These are phyloP conservation scores for Capitella teleta DNA, from an alignment of 1,140 invertebrate species.

Conservation along the genomic window DNA sequence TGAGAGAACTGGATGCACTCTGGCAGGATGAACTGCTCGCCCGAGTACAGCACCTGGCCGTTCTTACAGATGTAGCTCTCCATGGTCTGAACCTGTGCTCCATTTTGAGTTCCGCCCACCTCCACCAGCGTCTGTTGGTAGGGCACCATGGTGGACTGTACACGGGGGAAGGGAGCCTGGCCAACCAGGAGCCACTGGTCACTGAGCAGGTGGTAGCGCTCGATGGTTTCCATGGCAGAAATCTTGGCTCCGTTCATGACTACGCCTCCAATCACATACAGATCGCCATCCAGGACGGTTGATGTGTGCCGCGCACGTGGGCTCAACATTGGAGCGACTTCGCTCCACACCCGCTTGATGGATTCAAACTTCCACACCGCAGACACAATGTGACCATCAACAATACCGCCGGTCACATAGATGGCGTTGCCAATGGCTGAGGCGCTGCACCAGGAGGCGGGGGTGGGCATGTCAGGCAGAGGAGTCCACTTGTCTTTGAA, in stretches of 20 bases:
- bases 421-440: constrained; percentile 29
- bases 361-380: constrained; percentile 35
- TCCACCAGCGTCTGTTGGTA: constrained; percentile 30
- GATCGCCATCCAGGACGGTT: constrained; percentile 22
- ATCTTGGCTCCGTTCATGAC: constrained; percentile 19
- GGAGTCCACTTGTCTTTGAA: constrained; percentile 31
- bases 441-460: constrained; percentile 26
- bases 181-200: constrained; percentile 30
- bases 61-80: constrained; percentile 29
- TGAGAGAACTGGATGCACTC: constrained; percentile 30
- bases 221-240: constrained; percentile 28
- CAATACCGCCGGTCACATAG: constrained; percentile 30
- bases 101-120: constrained; percentile 29
- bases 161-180: constrained; percentile 27
- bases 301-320: constrained; percentile 34
- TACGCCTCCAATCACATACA: constrained; percentile 36
- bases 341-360: constrained; percentile 22
- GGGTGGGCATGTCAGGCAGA: constrained; percentile 28
- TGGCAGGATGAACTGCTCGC: constrained; percentile 35
- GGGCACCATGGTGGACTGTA: constrained; percentile 26
- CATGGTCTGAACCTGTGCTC: constrained; percentile 29
- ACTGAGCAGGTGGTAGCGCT: constrained; percentile 27
- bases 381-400: constrained; percentile 25
- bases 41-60: constrained; percentile 20
- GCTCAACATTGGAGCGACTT: constrained; percentile 22